phyloP scores from a whole-genome alignment of 1,140 invertebrate genomes.

The Grapholita molesta region DNA sequence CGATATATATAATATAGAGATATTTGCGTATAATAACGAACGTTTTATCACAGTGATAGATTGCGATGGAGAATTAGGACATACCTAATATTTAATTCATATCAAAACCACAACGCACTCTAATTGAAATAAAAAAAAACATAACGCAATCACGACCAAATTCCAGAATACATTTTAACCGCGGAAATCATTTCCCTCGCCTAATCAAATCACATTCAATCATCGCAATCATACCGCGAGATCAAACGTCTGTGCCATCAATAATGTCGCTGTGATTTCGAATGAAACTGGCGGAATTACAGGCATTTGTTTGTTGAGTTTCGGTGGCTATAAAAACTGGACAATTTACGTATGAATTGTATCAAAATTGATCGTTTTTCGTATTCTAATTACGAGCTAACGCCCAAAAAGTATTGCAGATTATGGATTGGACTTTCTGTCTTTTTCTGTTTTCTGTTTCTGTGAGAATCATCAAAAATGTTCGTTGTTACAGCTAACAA shows the following conservation, averaged over 20 bases:
- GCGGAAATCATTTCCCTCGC: neutral
- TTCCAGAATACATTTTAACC: neutral
- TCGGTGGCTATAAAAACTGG: neutral
- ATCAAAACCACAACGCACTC: neutral
- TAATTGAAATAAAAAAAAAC: neutral
- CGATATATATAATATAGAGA: too few species aligned
- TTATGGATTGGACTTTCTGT: too few species aligned
- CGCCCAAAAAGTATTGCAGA: too few species aligned
- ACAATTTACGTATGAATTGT: neutral
- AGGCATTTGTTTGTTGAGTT: neutral
- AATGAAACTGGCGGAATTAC: neutral
- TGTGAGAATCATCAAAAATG: too few species aligned
- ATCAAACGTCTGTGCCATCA: neutral
- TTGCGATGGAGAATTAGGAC: too few species aligned
- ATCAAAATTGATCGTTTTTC: neutral
- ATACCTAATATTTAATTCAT: too few species aligned
- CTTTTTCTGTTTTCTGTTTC: too few species aligned
- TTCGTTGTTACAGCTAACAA: too few species aligned
- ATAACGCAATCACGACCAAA: neutral
- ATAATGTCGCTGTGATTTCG: neutral
- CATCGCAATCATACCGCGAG: neutral
- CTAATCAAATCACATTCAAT: conserved; percentile 5
- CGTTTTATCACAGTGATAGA: too few species aligned
- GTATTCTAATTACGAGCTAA: too few species aligned
- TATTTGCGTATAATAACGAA: too few species aligned